phyloP scores from a whole-genome alignment of 2,113 vertebrate genomes.

The Procavia capensis region DNA sequence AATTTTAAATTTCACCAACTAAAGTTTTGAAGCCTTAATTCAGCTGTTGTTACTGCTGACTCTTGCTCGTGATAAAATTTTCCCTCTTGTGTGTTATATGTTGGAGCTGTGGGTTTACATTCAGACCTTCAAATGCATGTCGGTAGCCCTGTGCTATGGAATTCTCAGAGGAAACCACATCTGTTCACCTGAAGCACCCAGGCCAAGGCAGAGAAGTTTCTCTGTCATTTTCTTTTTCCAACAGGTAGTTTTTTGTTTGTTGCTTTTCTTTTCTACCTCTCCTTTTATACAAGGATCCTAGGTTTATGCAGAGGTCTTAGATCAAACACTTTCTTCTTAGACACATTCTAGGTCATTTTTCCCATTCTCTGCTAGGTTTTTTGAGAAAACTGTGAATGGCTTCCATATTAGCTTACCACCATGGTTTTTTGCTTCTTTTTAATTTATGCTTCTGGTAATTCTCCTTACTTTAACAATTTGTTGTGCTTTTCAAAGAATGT shows the following conservation, averaged over 20 bases:
- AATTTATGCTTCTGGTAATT: neutral
- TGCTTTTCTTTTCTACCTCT: neutral
- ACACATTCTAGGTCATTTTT: neutral
- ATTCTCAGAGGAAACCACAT: neutral
- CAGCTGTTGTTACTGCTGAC: neutral
- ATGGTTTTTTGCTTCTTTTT: constrained; percentile 22
- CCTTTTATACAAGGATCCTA: neutral
- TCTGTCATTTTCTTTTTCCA: constrained; percentile 36
- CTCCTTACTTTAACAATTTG: neutral
- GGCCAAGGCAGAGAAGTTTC: neutral
- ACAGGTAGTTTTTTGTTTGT: neutral
- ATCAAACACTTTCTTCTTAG: neutral
- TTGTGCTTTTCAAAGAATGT: constrained; percentile 1
- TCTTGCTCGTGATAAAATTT: neutral
- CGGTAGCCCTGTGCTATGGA: neutral
- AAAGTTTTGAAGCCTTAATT: neutral
- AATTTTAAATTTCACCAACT: neutral
- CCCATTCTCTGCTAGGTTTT: neutral
- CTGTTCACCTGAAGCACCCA: neutral
- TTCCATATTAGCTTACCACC: neutral
- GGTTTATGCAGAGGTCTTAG: constrained; percentile 22
- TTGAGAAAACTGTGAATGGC: neutral
- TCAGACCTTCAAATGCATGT: neutral
- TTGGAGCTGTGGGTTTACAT: constrained; percentile 20
- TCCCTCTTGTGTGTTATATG: constrained; percentile 7